phyloP scores from a whole-genome alignment of 2,797 vertebrate genomes.

The Acropternis orthonyx region DNA sequence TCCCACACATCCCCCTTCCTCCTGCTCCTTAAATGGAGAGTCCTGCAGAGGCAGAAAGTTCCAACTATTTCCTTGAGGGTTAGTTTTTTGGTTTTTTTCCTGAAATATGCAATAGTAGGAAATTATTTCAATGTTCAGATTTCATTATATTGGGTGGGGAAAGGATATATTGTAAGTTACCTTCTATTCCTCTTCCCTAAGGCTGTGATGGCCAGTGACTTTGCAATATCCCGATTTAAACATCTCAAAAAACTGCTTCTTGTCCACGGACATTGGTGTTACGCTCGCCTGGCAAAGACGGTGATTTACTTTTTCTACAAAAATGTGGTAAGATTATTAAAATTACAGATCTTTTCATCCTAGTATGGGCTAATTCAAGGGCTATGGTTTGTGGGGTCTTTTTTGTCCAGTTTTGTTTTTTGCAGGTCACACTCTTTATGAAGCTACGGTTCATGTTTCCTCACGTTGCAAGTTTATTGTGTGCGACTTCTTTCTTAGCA shows the following conservation, averaged over 20 bases:
- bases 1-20: not conserved
- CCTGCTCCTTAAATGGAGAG: not conserved
- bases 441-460: not conserved
- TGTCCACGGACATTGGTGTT: conserved; percentile 95
- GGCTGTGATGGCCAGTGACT: conserved; percentile 98
- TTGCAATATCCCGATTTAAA: conserved; percentile 90
- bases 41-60: not conserved
- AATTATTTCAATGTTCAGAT: not conserved
- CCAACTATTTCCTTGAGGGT: not conserved
- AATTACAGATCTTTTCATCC: not conserved
- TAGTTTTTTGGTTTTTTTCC: not conserved
- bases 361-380: not conserved
- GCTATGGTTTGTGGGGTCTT: not conserved
- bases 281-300: conserved; percentile 89
- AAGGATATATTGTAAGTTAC: not conserved
- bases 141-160: not conserved
- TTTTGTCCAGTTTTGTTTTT: not conserved
- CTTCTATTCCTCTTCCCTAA: conserved; percentile 38
- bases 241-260: conserved; percentile 92
- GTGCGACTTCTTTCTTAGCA: not conserved
- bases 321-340: conserved; percentile 86
- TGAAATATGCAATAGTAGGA: not conserved
- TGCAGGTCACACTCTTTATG: not conserved
- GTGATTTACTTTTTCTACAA: conserved; percentile 97
- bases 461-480: not conserved